Evolutionary conservation across 2,113 vertebrate species (phyloP), one percentile per base, ranked within the genome.

Genomic region (Cranoglanis bouderius): DNA sequence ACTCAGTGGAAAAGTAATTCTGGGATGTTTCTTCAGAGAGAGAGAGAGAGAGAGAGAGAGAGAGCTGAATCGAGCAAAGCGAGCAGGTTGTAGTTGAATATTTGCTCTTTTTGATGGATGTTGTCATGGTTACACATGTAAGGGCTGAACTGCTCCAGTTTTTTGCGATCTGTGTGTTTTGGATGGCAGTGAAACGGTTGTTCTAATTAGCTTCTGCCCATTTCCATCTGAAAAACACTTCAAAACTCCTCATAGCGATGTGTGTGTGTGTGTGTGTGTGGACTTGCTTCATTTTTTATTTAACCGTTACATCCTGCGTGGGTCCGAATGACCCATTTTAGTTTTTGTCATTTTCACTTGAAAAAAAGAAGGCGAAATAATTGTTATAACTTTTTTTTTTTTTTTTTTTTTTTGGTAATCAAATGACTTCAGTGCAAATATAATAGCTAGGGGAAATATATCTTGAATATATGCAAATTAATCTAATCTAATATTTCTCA

Each of bases 141-240:
- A 80, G 40, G 46, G 63, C 43, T 53, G 59, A 65, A 51, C 43
- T 67, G 75, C 86, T 82, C 77, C 77, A 81, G 63, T 85, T 78
- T 86, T 88, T 32, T 88, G 2, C 26, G 75, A 46, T 43, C 38
- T 2, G 55, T 82, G 59, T 93, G 83, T 92, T 75, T 10, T 46
- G 55, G 85, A 19, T 13, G 59, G 74, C 40, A 12, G 40, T 12
- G 38, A 87, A 74, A 57, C 3, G 38, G 40, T 29, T 21, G n/a
- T 57, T 77, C 49, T 75, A 78, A 61, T 87, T 63, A 87, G 40
- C 70, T 57, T 86, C 29, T 75, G 5, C 18, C 19, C 67, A 72
- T 80, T 46, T 61, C 14, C 21, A 32, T 35, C 57, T 65, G 49
- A 82, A 82, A 88, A 53, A 49, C 35, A 67, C 46, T 82, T 67